Evolutionary conservation across 2,113 vertebrate species (phyloP).

Genomic region (Leptosomus discolor): DNA sequence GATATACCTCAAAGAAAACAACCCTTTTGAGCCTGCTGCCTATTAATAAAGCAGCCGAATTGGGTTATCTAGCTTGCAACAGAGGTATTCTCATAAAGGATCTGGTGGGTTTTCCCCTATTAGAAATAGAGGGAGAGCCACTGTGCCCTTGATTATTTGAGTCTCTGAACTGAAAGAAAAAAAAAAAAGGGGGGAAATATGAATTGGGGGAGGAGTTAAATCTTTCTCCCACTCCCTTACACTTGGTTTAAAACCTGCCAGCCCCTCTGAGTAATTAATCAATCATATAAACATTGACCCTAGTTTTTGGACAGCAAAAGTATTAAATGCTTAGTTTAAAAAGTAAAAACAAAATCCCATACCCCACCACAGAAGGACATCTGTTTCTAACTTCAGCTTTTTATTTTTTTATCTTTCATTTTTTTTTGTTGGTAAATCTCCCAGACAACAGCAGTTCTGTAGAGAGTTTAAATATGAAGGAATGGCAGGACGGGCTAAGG

Average conservation of each 20-base stretch:
- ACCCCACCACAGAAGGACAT: constrained; percentile 74
- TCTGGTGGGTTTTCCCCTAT: not conserved
- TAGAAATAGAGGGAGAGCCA: not conserved
- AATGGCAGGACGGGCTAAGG: constrained; percentile 99
- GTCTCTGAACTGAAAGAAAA: not conserved
- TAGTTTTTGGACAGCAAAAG: constrained; percentile 53
- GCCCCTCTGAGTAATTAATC: constrained; percentile 1
- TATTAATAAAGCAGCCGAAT: not conserved
- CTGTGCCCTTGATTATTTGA: not conserved
- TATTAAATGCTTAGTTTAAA: constrained; percentile 67
- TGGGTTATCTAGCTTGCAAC: not conserved
- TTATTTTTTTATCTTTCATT: constrained; percentile 84
- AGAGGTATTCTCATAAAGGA: not conserved
- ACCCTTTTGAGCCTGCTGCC: not conserved
- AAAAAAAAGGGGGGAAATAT: not conserved
- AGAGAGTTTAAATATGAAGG: constrained; percentile 99
- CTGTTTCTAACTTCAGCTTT: constrained; percentile 85
- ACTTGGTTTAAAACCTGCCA: constrained; percentile 31
- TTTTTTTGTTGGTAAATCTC: constrained; percentile 82
- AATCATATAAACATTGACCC: constrained; percentile 12
- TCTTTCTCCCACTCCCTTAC: constrained; percentile 26
- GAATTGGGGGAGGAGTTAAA: constrained; percentile 1
- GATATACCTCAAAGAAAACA: not conserved
- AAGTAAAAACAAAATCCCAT: constrained; percentile 73
- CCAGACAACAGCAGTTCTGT: constrained; percentile 96